Evolutionary conservation across 2,888 invertebrate genomes (phyloP).

Genomic region (Spisula subtruncata): DNA sequence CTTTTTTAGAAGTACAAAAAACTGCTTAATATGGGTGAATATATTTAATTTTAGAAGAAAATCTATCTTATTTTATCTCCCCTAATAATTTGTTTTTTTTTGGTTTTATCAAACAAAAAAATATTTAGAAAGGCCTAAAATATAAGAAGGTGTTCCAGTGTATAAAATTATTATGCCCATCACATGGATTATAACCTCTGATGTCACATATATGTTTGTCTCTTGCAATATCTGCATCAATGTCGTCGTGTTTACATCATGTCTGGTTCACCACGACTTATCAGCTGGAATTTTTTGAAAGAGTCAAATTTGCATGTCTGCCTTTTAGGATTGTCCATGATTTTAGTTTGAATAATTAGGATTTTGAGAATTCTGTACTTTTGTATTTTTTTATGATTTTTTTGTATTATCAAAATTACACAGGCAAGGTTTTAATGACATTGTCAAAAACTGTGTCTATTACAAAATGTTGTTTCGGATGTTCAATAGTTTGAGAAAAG

Average conservation of each 20-base stretch:
- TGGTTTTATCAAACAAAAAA: too few relatives aligned
- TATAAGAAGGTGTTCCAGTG: neutral
- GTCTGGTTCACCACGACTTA: neutral
- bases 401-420: too few relatives aligned
- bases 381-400: neutral
- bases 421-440: too few relatives aligned
- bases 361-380: neutral
- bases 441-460: too few relatives aligned
- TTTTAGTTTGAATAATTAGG: neutral
- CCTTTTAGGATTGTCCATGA: neutral
- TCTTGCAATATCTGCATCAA: neutral
- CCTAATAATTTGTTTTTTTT: too few relatives aligned
- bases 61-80: too few relatives aligned
- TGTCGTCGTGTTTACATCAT: neutral
- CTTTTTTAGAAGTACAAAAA: too few relatives aligned
- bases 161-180: neutral
- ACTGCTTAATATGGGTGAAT: too few relatives aligned
- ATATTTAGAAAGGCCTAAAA: too few relatives aligned
- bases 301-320: conserved; percentile 10
- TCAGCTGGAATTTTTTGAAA: neutral
- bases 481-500: too few relatives aligned
- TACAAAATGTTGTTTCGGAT: too few relatives aligned
- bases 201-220: neutral
- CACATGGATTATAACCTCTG: neutral
- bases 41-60: too few relatives aligned